These are phyloP conservation scores for Smittia sp. DNA, from an alignment of 2,888 invertebrate species.

Conservation along the genomic window DNA sequence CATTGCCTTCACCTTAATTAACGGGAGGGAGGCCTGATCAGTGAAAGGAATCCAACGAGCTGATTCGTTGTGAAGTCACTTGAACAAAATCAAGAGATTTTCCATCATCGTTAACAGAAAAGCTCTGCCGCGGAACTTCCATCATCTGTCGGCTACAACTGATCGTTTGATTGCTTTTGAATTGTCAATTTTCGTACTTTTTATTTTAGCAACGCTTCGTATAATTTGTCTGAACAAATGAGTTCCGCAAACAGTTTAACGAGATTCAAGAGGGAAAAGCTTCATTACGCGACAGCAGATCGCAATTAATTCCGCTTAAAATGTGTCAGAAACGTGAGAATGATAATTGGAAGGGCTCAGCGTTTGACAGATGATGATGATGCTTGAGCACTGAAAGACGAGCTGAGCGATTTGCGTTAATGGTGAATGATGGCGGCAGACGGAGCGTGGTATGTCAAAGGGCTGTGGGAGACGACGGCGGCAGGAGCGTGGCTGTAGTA, in stretches of 20 bases:
- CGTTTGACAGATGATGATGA: slow-evolving; percentile 20
- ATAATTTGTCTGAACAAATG: not conserved
- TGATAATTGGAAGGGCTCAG: slow-evolving; percentile 2
- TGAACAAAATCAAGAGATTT: too few relatives aligned
- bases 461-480: slow-evolving; percentile 27
- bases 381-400: not conserved
- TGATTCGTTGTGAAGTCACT: too few relatives aligned
- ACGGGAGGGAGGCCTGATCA: too few relatives aligned
- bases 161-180: too few relatives aligned
- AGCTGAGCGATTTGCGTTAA: not conserved
- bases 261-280: not conserved
- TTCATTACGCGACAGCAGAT: not conserved
- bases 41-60: too few relatives aligned
- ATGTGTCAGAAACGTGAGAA: slow-evolving; percentile 12
- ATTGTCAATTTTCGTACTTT: not conserved
- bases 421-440: slow-evolving; percentile 20
- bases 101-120: too few relatives aligned
- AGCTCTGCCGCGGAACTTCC: too few relatives aligned
- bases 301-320: slow-evolving; percentile 10
- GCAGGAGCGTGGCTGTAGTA: not conserved
- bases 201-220: not conserved
- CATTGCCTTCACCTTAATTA: too few relatives aligned
- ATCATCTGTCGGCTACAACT: too few relatives aligned
- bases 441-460: slow-evolving; percentile 36
- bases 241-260: not conserved